phyloP scores from a whole-genome alignment of 2,797 vertebrate genomes.

The Borostomias antarcticus region DNA sequence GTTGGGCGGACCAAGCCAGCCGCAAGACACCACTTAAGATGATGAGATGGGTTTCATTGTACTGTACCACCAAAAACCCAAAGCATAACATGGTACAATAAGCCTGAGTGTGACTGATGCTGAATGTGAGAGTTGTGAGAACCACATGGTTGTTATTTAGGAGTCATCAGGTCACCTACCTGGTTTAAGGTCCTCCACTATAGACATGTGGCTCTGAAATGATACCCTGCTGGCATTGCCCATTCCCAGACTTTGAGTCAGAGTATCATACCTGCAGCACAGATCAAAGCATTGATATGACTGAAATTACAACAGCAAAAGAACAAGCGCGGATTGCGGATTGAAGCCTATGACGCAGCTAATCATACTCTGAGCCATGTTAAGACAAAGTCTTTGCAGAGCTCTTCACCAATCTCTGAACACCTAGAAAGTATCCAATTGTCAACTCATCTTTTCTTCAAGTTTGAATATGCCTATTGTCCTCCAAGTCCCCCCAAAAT shows the following conservation, averaged over 20 bases:
- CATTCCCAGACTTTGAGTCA: constrained; percentile 73
- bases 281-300: not conserved
- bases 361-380: too few species aligned
- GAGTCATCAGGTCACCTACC: not conserved
- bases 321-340: too few species aligned
- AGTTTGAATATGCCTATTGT: not conserved
- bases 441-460: not conserved
- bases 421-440: not conserved
- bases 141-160: too few species aligned
- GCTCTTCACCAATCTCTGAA: too few species aligned
- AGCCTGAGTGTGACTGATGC: not conserved
- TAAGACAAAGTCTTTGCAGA: too few species aligned
- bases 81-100: not conserved
- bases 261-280: constrained; percentile 77
- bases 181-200: constrained; percentile 17
- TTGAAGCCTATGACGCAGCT: too few species aligned
- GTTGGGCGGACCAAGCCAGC: constrained; percentile 62
- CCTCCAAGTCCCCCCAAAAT: constrained; percentile 81
- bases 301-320: not conserved
- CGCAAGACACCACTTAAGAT: constrained; percentile 69
- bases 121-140: not conserved
- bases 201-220: constrained; percentile 65
- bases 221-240: constrained; percentile 78
- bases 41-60: not conserved
- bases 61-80: not conserved